These are phyloP conservation scores for Dromaius novaehollandiae DNA, from an alignment of 2,113 vertebrate genomes.

Conservation along the genomic window DNA sequence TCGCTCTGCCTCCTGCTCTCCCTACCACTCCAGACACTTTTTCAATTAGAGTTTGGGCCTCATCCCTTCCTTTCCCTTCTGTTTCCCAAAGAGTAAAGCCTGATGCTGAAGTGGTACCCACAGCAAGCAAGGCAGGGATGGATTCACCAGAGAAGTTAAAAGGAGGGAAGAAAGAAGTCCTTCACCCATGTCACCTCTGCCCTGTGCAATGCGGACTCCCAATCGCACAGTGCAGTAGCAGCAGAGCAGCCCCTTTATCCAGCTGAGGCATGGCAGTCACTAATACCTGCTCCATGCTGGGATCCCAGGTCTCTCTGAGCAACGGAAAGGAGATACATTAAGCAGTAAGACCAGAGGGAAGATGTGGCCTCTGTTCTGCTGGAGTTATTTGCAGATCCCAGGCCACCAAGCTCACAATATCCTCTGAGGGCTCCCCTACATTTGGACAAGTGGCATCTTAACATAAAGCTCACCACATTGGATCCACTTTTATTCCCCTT, in stretches of 20 bases:
- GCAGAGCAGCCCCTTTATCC: neutral
- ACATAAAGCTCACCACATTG: neutral
- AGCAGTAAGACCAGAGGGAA: neutral
- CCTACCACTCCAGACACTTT: neutral
- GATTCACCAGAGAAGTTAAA: neutral
- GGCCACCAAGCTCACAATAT: neutral
- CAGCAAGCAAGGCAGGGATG: neutral
- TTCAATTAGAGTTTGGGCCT: neutral
- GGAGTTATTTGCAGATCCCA: neutral
- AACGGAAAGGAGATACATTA: neutral
- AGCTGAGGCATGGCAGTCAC: neutral
- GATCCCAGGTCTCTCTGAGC: neutral
- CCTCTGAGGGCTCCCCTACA: neutral
- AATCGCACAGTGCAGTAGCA: rapidly evolving
- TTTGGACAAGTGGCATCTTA: neutral
- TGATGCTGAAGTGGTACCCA: neutral
- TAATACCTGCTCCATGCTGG: neutral
- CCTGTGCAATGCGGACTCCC: neutral
- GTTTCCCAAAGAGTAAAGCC: neutral
- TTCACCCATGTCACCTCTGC: neutral
- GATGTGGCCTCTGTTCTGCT: neutral
- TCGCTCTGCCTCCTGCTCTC: no score
- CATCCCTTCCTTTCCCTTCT: neutral
- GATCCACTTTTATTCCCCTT: neutral
- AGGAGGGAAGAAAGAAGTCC: neutral